These are phyloP conservation scores for Anolis apletophallus DNA, from an alignment of 2,797 vertebrate genomes.

Conservation along the genomic window DNA sequence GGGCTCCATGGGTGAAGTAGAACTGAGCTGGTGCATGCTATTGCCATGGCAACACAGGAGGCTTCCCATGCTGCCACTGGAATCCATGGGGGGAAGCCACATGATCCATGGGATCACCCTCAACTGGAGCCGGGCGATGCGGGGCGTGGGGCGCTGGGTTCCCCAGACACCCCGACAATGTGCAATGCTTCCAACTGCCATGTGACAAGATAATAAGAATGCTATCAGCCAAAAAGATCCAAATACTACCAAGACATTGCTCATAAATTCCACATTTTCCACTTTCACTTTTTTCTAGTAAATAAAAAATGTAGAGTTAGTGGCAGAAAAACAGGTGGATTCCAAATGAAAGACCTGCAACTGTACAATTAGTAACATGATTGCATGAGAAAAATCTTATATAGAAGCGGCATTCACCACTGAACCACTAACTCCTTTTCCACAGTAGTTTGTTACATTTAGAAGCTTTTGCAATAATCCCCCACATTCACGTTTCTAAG, in stretches of 20 bases:
- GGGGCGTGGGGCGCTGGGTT: too few relatives aligned
- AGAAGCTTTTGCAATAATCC: conserved; percentile 17
- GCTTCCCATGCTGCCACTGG: too few relatives aligned
- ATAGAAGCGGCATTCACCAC: neutral
- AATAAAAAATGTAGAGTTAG: neutral
- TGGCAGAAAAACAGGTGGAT: neutral
- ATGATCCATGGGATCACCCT: too few relatives aligned
- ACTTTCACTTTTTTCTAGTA: too few relatives aligned
- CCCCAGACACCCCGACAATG: too few relatives aligned
- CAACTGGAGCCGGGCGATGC: too few relatives aligned
- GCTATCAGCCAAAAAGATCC: neutral
- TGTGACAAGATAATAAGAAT: too few relatives aligned
- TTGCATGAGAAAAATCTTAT: neutral
- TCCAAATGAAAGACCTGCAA: neutral
- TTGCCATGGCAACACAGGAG: too few relatives aligned
- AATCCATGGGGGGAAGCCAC: too few relatives aligned
- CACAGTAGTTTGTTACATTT: neutral
- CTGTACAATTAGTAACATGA: too few relatives aligned
- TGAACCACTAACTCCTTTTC: conserved; percentile 12
- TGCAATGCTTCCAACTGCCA: too few relatives aligned
- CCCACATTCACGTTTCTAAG: conserved; percentile 23
- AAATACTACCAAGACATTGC: neutral
- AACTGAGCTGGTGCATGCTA: neutral
- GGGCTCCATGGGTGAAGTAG: too few relatives aligned
- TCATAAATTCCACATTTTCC: neutral